Evolutionary conservation across 2,113 vertebrate genomes (phyloP), one percentile per base, ranked within the genome.

Genomic region (Hypomesus transpacificus): DNA sequence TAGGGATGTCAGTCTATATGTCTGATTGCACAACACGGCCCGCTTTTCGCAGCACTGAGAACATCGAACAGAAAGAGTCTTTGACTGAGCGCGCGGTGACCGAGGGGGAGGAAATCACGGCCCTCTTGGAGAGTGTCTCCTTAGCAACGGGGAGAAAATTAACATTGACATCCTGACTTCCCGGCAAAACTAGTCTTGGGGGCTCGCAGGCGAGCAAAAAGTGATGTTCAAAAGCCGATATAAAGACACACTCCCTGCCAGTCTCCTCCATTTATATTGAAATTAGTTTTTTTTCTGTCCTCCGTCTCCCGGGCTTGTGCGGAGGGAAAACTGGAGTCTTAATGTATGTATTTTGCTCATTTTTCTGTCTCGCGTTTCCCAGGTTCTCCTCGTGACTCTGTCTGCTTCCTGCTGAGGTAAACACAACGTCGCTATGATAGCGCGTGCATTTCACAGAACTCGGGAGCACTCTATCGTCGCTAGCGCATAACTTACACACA

Each of bases 271-370:
- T 93, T 93, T 93, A 92, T 90, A 93, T 93, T 93, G 89, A 93
- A 93, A 93, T 93, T 72, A 92, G 88, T 86, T 89, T 85, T 76
- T 65, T 53, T 78, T 51, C 28, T 61, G 51, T 7, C 18, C 74
- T 80, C 68, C 62, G 9, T 34, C 69, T 64, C 58, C 70, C 69
- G 6, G 54, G 81, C 83, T 79, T 74, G 82, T 88, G 80, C 82
- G 86, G 64, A 57, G 78, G 85, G 86, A 89, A 90, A 86, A 84
- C 86, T 82, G 85, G 82, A 89, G 80, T 86, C 83, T 87, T 90
- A 88, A 92, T 93, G 87, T 89, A 91, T 91, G 91, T 92, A 90
- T 91, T 92, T 91, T 89, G 88, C 88, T 91, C 88, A 90, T 92
- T 92, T 89, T 88, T 84, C 87, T 85, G 90, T 89, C 80, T 89